Evolutionary conservation across 2,113 vertebrate species (phyloP), one percentile per base, ranked within the genome.

Genomic region (Indri indri): DNA sequence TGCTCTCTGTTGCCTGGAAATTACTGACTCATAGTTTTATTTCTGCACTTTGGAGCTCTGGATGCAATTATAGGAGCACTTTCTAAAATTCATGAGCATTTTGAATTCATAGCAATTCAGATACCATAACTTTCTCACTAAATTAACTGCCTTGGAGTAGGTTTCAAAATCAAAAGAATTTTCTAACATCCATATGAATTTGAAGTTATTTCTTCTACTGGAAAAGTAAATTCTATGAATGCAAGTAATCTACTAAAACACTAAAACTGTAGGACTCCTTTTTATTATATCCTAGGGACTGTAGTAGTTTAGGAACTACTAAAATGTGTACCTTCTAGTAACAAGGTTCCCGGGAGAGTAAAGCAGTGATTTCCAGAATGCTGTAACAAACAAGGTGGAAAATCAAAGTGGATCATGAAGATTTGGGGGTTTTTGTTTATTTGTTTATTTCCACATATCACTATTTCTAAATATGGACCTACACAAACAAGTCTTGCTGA

Each of bases 11-110:
- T 96, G 59, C 65, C 57, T 92, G 45, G 73, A 91, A 96, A 97
- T 97, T 83, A 92, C 32, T 83, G 92, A 91, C 91, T 96, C 82
- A 87, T n/a, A 12, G 54, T 90, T 95, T 96, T 95, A 96, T 83
- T 96, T 96, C 97, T 95, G n/a, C 65, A 87, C 37, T 86, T 88
- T 91, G 63, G 59, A 95, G 50, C 54, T 73, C 66, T 93, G 70
- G n/a, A 68, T 79, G 68, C 63, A 96, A 96, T 61, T 92, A 88
- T n/a, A 92, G 23, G 57, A 88, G 57, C n/a, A 76, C 73, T 57
- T 94, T 95, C 90, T 95, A 93, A 97, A 95, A 98, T 85, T 93
- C 94, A 80, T 91, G 85, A 94, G 40, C 59, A 85, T 95, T 94
- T 82, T 80, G 34, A 87, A 95, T 96, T 95, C 96, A 91, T 87